Conservation (phyloP, 2,113 vertebrate species). For the Clarias batrachus region DNA sequence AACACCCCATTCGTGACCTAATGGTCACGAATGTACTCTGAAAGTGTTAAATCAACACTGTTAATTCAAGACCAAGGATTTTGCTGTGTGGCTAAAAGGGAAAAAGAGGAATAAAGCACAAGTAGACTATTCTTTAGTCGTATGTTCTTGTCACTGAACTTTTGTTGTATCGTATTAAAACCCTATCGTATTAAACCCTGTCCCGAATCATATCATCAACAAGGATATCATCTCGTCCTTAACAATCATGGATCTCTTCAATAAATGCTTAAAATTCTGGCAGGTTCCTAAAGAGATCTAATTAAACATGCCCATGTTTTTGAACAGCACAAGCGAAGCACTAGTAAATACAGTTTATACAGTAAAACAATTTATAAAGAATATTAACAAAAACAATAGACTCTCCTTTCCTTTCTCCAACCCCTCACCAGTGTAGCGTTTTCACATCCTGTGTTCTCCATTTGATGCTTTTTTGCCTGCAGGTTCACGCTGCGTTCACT, state of each 20-base stretch:
- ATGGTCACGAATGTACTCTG: too few relatives aligned
- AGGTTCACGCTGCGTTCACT: slow-evolving; percentile 10
- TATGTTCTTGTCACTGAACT: too few relatives aligned
- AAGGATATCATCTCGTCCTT: too few relatives aligned
- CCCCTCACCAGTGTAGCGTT: background rate
- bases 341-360: background rate
- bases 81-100: too few relatives aligned
- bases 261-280: background rate
- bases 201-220: too few relatives aligned
- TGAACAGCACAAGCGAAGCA: background rate
- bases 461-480: slow-evolving; percentile 16
- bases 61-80: too few relatives aligned
- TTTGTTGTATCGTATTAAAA: too few relatives aligned
- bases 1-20: too few relatives aligned
- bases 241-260: background rate
- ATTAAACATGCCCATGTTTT: background rate
- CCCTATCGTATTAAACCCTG: too few relatives aligned
- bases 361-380: background rate
- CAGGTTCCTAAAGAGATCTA: background rate
- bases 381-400: background rate
- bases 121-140: too few relatives aligned
- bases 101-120: too few relatives aligned
- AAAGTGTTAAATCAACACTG: too few relatives aligned
- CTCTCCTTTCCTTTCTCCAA: background rate
- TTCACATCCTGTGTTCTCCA: background rate